These are phyloP conservation scores for Heliconius hewitsoni DNA, from an alignment of 1,140 invertebrate species.

Conservation along the genomic window DNA sequence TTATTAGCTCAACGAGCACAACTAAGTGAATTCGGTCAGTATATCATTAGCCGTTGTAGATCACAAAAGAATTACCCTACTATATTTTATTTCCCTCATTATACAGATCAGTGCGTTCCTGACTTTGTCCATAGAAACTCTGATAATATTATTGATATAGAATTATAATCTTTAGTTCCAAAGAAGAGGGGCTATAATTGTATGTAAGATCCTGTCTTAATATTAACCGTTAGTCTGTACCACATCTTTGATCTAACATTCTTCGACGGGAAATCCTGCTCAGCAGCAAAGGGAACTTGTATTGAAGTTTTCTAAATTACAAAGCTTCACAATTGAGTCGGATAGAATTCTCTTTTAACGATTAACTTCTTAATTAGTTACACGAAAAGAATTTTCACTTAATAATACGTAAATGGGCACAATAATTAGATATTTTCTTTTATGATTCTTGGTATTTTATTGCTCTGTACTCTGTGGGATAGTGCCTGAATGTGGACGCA, in stretches of 20 bases:
- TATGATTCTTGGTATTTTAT: neutral
- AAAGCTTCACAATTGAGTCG: conserved; percentile 38
- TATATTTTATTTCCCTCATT: conserved; percentile 40
- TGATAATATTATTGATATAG: neutral
- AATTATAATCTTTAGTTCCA: neutral
- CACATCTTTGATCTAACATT: conserved; percentile 45
- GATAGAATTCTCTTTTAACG: conserved; percentile 22
- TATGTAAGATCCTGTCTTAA: neutral
- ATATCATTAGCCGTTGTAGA: conserved; percentile 30
- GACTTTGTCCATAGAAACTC: conserved; percentile 25
- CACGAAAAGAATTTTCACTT: neutral
- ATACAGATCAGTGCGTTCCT: conserved; percentile 39
- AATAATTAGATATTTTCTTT: conserved; percentile 3
- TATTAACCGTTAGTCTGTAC: conserved; percentile 23
- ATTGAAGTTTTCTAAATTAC: conserved; percentile 40
- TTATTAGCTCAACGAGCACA: conserved; percentile 12
- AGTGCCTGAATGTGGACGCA: neutral
- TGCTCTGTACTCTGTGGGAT: neutral
- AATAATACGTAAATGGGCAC: neutral
- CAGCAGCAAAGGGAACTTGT: conserved; percentile 40
- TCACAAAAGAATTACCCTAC: conserved; percentile 33
- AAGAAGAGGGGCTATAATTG: neutral
- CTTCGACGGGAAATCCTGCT: conserved; percentile 44
- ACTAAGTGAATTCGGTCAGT: conserved; percentile 24
- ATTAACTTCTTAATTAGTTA: conserved; percentile 29